These are phyloP conservation scores for Anagyrus pseudococci DNA, from an alignment of 2,888 invertebrate species.

Conservation along the genomic window DNA sequence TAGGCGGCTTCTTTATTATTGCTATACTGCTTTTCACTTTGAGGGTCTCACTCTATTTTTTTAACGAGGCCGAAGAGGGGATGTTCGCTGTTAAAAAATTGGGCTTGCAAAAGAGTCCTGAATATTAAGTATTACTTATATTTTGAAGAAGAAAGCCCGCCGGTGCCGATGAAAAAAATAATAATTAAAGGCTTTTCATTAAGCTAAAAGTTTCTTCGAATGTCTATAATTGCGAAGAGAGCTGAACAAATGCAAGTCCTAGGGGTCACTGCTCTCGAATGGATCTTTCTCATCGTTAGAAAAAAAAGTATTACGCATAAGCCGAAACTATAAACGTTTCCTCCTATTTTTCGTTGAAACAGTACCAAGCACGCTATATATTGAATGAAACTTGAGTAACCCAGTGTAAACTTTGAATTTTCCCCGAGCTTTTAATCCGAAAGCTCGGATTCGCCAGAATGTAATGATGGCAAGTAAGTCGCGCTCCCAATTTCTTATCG, in stretches of 20 bases:
- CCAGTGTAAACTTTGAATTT: background rate
- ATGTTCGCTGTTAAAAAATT: background rate
- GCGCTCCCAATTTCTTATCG: background rate
- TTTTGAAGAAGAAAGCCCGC: background rate
- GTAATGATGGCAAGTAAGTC: too few relatives aligned
- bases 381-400: too few relatives aligned
- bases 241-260: background rate
- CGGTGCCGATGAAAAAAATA: background rate
- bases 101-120: background rate
- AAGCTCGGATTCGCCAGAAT: background rate
- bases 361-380: too few relatives aligned
- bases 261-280: too few relatives aligned
- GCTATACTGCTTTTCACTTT: background rate
- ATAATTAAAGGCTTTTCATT: background rate
- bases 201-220: conserved; percentile 17
- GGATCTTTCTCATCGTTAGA: too few relatives aligned
- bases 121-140: background rate
- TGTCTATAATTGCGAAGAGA: background rate
- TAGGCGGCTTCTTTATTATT: background rate
- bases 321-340: too few relatives aligned
- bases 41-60: background rate
- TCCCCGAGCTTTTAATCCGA: background rate
- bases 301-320: too few relatives aligned
- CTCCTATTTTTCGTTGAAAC: too few relatives aligned
- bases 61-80: background rate